A percentile compares a stretch with the other conserved stretches of the same genome.
These are phyloP conservation scores for Buteo buteo DNA, from an alignment of 2,113 vertebrate genomes.

Conservation along the genomic window DNA sequence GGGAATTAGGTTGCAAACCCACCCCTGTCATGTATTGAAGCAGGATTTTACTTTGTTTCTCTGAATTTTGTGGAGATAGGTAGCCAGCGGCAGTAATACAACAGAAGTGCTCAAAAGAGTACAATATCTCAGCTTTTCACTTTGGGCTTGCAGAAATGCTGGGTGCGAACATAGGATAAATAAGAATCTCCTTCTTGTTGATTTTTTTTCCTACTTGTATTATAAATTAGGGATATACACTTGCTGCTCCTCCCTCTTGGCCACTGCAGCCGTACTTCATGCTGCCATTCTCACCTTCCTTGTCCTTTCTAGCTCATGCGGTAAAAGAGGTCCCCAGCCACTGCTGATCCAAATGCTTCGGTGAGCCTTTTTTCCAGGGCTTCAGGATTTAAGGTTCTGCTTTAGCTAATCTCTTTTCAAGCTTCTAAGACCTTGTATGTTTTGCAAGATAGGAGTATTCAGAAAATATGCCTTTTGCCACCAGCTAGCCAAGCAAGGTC, in stretches of 20 bases:
- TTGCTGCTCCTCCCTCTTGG: not conserved
- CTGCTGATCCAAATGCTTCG: not conserved
- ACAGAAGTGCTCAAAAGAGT: not conserved
- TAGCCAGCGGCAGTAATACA: not conserved
- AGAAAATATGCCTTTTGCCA: not conserved
- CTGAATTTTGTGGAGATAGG: not conserved
- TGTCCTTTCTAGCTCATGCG: not conserved
- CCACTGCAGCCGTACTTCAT: rapidly evolving
- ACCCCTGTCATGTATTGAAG: not conserved
- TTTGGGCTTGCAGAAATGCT: not conserved
- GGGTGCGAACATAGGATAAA: not conserved
- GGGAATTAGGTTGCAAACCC: not conserved
- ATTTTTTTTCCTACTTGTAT: not conserved
- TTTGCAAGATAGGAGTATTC: slow-evolving; percentile 44
- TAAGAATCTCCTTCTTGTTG: not conserved
- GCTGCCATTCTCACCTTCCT: not conserved
- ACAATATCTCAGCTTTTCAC: not conserved
- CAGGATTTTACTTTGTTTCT: not conserved
- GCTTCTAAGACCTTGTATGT: slow-evolving; percentile 42
- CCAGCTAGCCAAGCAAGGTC: slow-evolving; percentile 16
- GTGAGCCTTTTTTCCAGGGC: not conserved
- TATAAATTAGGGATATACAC: not conserved
- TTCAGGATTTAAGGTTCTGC: slow-evolving; percentile 41
- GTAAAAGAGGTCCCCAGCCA: slow-evolving; percentile 9
- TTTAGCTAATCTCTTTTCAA: slow-evolving; percentile 56